A percentile compares a stretch with the other conserved stretches of the same genome.
Evolutionary conservation across 2,113 vertebrate species (phyloP).

Genomic region (Crotophaga sulcirostris): DNA sequence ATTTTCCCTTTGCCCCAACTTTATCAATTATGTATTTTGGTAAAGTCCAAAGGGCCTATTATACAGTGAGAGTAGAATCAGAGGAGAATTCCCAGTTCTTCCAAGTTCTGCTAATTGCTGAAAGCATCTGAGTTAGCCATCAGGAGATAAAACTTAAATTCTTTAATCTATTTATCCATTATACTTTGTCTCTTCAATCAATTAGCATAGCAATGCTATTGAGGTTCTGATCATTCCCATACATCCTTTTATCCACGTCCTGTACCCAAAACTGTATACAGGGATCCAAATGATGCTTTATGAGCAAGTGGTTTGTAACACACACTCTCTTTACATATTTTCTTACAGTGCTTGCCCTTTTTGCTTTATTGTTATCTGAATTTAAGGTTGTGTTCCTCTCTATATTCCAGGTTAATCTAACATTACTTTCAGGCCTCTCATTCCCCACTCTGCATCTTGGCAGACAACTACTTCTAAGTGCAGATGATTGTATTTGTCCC

Average conservation of each 20-base stretch:
- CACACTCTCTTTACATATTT: background rate
- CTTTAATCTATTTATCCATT: background rate
- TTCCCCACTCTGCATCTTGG: background rate
- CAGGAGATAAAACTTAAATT: background rate
- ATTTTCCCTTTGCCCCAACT: background rate
- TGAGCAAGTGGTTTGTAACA: background rate
- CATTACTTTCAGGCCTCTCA: background rate
- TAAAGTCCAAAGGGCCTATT: background rate
- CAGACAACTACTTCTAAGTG: background rate
- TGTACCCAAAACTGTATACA: background rate
- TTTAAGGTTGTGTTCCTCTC: background rate
- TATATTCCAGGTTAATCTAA: background rate
- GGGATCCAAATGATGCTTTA: background rate
- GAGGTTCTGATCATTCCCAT: background rate
- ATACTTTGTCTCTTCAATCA: background rate
- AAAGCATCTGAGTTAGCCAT: background rate
- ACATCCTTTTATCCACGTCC: background rate
- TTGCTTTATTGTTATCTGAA: background rate
- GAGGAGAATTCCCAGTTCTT: background rate
- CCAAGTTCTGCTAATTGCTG: background rate
- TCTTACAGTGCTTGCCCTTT: background rate
- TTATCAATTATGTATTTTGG: constrained; percentile 10
- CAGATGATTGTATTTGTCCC: background rate
- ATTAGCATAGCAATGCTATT: background rate
- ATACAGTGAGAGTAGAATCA: background rate